Base-by-base conservation (phyloP, 2,797 vertebrate genomes). In the Distichodus sexfasciatus region DNA sequence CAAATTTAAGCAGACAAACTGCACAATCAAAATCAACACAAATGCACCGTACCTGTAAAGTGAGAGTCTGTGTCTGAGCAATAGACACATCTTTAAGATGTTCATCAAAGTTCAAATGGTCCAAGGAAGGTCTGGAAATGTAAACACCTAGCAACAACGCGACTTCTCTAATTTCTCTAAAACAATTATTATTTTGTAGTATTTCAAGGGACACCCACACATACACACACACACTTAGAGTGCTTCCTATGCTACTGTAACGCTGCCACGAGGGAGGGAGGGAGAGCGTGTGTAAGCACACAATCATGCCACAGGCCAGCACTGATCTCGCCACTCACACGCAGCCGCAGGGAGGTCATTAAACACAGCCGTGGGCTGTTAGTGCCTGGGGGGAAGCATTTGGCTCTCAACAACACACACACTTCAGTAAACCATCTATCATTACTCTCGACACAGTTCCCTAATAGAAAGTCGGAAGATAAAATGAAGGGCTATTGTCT, bases 281-380 rank as follows among this genome's bases (percentile, higher is more conserved):
- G 3, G 12, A 35, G 35, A 0, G 12, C 29, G 48, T 3, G 29
- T 62, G 57, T 41, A 6, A 55, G 40, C n/a, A 55, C 43, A 69
- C 50, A 69, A 36, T 60, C 24, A 11, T 1, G 14, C 12, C 23
- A 50, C 47, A 53, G 50, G 50, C 48, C 26, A 3, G 35, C 55
- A 24, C 43, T 3, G 23, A 35, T 48, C 9, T 12, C 8, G 10
- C 14, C 36, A 41, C 17, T 28, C 47, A 43, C 48, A 24, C 50
- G 12, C 41, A 58, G 19, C 43, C 55, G 55, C 55, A 70, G 61
- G 26, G 33, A 60, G 51, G 62, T 66, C 33, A 75, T 75, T 75
- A 75, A 55, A 66, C 41, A 61, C 68, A 62, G 73, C 57, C 36
- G 6, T 55, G 24, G 51, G 62, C 48, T 28, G 21, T 59, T 53